A percentile compares a stretch with the other conserved stretches of the same genome.
phyloP scores from a whole-genome alignment of 2,797 vertebrate species.

The Cynodonichthys magdalenae region DNA sequence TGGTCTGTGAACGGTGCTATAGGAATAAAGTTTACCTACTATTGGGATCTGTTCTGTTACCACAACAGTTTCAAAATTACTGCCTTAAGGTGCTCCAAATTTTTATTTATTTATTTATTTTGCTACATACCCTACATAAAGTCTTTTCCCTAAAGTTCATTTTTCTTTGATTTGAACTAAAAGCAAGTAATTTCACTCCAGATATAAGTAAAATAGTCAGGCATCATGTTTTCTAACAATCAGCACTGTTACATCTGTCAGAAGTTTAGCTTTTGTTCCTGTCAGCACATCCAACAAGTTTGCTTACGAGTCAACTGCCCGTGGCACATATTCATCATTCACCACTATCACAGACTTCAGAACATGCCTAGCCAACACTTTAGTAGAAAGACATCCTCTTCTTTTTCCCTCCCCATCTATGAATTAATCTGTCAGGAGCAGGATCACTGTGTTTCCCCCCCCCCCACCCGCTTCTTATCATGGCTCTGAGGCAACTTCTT shows the following conservation, averaged over 20 bases:
- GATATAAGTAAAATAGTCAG: background rate
- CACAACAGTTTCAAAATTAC: background rate
- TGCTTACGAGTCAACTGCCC: slow-evolving; percentile 23
- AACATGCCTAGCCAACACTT: slow-evolving; percentile 36
- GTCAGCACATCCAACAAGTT: slow-evolving; percentile 25
- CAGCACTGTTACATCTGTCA: slow-evolving; percentile 9
- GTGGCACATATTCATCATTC: slow-evolving; percentile 45
- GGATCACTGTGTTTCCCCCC: slow-evolving; percentile 46
- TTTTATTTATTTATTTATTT: too few species aligned
- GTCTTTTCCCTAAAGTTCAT: background rate
- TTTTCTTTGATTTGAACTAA: background rate
- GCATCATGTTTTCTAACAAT: background rate
- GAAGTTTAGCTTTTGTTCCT: slow-evolving; percentile 31
- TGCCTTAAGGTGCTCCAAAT: too few species aligned
- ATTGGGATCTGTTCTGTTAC: background rate
- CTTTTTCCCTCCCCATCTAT: background rate
- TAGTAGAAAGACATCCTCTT: slow-evolving; percentile 23
- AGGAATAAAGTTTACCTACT: too few species aligned
- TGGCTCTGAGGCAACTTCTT: slow-evolving; percentile 62
- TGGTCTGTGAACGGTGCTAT: too few species aligned
- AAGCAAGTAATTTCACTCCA: background rate
- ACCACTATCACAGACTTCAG: slow-evolving; percentile 45
- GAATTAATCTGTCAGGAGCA: slow-evolving; percentile 63
- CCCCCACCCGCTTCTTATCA: slow-evolving; percentile 58
- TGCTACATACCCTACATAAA: background rate